Conservation (phyloP, 2,797 vertebrate genomes). For the Naso thynnoides region DNA sequence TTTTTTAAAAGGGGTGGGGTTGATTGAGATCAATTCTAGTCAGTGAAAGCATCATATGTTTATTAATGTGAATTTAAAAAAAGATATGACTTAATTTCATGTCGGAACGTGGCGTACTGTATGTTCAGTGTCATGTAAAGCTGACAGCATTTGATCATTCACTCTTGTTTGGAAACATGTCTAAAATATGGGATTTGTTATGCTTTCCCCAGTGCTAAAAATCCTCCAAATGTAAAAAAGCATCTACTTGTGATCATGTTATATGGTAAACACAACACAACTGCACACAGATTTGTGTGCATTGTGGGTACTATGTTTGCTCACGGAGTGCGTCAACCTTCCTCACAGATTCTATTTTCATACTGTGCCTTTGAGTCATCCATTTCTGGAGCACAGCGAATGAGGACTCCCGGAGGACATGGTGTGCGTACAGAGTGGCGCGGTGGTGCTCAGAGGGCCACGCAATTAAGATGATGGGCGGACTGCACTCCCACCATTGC, state of each 20-base stretch:
- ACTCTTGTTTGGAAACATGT: slow-evolving; percentile 32
- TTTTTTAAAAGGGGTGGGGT: slow-evolving; percentile 36
- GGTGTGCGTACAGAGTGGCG: slow-evolving; percentile 69
- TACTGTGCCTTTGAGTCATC: slow-evolving; percentile 84
- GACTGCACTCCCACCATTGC: slow-evolving; percentile 69
- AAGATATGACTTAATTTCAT: slow-evolving; percentile 35
- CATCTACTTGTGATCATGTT: slow-evolving; percentile 40
- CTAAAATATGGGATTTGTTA: slow-evolving; percentile 32
- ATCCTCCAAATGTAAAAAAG: slow-evolving; percentile 46
- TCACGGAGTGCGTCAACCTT: slow-evolving; percentile 70
- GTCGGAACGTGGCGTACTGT: slow-evolving; percentile 17
- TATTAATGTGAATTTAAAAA: slow-evolving; percentile 49
- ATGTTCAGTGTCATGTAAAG: slow-evolving; percentile 21
- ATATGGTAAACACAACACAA: slow-evolving; percentile 50
- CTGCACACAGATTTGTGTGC: slow-evolving; percentile 46
- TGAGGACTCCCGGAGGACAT: slow-evolving; percentile 82
- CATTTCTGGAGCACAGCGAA: slow-evolving; percentile 83
- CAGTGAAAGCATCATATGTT: slow-evolving; percentile 34
- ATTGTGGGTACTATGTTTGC: slow-evolving; percentile 65
- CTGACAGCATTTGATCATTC: slow-evolving; percentile 33
- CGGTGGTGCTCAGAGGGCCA: slow-evolving; percentile 72
- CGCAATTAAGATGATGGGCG: slow-evolving; percentile 85
- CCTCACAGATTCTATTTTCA: slow-evolving; percentile 83
- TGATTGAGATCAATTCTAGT: slow-evolving; percentile 56
- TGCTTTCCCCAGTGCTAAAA: slow-evolving; percentile 36